Conservation (phyloP, 2,888 invertebrate species). For the Limnephilus rhombicus region DNA sequence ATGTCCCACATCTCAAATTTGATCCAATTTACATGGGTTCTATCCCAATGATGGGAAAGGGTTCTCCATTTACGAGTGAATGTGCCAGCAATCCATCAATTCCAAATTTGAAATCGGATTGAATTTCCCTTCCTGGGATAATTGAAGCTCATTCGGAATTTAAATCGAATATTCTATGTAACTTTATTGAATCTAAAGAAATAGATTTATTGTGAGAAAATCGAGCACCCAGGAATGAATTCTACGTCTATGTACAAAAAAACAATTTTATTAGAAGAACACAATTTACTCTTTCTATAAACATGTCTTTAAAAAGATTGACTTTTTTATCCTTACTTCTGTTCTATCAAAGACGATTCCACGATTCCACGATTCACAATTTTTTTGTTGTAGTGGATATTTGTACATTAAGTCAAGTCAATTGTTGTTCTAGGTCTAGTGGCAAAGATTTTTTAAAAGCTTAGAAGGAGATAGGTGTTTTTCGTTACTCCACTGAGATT, state of each 20-base stretch:
- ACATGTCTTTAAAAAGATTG: too few relatives aligned
- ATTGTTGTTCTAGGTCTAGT: too few relatives aligned
- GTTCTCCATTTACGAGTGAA: constrained; percentile 17
- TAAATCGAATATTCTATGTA: neutral
- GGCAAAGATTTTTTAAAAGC: too few relatives aligned
- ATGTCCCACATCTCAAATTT: constrained; percentile 8
- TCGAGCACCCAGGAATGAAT: neutral
- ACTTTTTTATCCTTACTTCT: too few relatives aligned
- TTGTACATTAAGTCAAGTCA: too few relatives aligned
- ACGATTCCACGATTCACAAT: too few relatives aligned
- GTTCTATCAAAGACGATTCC: too few relatives aligned
- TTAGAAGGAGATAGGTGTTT: too few relatives aligned
- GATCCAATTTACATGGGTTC: constrained; percentile 38
- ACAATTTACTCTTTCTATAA: too few relatives aligned
- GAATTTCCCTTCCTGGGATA: neutral
- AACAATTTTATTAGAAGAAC: neutral
- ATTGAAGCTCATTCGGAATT: constrained; percentile 17
- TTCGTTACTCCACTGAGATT: too few relatives aligned
- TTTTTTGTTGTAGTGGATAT: too few relatives aligned
- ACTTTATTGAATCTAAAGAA: neutral
- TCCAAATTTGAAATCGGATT: constrained; percentile 22
- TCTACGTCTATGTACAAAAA: neutral
- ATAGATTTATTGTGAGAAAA: neutral
- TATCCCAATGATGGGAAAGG: constrained; percentile 28
- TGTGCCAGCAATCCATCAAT: constrained; percentile 24